phyloP scores from a whole-genome alignment of 2,113 vertebrate species.

The Phalacrocorax pelagicus region DNA sequence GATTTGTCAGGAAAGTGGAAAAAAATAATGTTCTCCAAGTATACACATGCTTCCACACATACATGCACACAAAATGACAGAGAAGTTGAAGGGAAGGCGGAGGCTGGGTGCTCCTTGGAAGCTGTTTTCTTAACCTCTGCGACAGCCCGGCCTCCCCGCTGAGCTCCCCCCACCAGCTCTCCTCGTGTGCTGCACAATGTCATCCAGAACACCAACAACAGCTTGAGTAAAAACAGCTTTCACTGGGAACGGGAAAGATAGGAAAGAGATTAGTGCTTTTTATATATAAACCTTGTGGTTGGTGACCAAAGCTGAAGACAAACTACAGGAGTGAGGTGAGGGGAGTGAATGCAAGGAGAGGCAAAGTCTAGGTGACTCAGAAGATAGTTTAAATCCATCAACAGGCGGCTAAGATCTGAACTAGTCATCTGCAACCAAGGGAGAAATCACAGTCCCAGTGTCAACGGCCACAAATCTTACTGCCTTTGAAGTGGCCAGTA shows the following conservation, averaged over 20 bases:
- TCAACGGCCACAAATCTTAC: conserved; percentile 50
- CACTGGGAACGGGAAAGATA: neutral
- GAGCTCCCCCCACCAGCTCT: neutral
- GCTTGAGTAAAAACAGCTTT: conserved; percentile 68
- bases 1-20: neutral
- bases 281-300: neutral
- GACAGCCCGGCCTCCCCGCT: neutral
- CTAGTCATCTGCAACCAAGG: conserved; percentile 26
- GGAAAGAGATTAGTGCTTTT: conserved; percentile 46
- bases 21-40: neutral
- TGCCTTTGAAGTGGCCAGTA: conserved; percentile 50
- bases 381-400: conserved; percentile 49
- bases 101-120: conserved; percentile 50
- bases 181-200: conserved; percentile 50
- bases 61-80: neutral
- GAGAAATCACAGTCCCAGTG: conserved; percentile 51
- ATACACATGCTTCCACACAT: neutral
- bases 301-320: conserved; percentile 39
- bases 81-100: neutral
- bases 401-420: conserved; percentile 53
- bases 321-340: neutral
- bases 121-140: conserved; percentile 70
- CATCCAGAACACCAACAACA: conserved; percentile 59
- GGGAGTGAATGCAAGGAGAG: neutral
- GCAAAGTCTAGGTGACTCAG: neutral